Conservation (phyloP, 2,888 invertebrate genomes). For the Dasypolia templi region DNA sequence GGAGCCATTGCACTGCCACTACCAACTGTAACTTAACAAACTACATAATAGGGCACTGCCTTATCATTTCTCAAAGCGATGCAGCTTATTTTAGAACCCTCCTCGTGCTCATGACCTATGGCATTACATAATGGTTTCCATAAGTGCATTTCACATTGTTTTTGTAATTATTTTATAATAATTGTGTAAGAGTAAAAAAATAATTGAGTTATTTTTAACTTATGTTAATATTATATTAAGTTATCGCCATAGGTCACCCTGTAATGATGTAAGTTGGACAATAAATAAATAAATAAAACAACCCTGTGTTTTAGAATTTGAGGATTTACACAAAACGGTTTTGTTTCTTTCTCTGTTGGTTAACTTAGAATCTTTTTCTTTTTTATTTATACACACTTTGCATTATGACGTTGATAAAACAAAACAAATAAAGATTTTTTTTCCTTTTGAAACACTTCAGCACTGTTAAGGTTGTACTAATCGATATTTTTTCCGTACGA, state of each 20-base stretch:
- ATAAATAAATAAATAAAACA: no score
- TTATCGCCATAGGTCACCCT: no score
- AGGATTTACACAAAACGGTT: neutral
- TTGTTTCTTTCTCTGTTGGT: neutral
- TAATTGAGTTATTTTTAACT: no score
- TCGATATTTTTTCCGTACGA: no score
- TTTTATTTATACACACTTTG: neutral
- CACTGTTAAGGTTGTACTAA: no score
- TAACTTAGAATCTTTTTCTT: neutral
- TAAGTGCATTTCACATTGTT: neutral
- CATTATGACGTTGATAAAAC: no score
- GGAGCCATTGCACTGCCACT: neutral
- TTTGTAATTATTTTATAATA: neutral
- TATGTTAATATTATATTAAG: no score
- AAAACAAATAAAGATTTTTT: no score
- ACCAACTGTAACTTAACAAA: no score
- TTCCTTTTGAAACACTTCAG: no score
- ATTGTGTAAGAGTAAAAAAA: neutral
- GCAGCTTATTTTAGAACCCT: neutral
- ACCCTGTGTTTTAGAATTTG: neutral
- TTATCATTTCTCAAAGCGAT: neutral
- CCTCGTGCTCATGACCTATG: neutral
- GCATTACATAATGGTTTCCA: neutral
- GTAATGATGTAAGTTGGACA: no score
- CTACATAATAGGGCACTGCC: neutral